Conservation (phyloP, 2,888 invertebrate genomes). For the Drosophila pseudotakahashii region DNA sequence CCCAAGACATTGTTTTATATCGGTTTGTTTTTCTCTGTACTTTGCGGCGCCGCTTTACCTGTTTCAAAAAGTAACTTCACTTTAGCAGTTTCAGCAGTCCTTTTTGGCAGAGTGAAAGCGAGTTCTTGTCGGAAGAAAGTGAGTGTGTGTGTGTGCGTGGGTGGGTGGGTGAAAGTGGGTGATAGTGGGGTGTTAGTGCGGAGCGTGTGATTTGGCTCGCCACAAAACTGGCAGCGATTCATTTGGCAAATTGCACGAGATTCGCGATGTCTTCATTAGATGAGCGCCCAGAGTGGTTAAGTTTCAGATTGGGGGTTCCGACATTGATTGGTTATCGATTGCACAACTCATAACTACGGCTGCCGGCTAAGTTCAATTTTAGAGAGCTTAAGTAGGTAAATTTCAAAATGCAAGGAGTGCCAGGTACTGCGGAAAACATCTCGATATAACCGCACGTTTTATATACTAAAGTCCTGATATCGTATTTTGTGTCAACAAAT, state of each 20-base stretch:
- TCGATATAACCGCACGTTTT: too few species aligned
- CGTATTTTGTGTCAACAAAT: too few species aligned
- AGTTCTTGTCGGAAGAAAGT: not conserved
- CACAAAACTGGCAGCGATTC: conserved; percentile 51
- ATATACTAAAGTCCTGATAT: too few species aligned
- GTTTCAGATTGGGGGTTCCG: not conserved
- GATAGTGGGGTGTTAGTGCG: not conserved
- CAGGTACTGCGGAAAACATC: too few species aligned
- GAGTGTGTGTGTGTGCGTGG: not conserved
- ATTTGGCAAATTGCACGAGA: conserved; percentile 66
- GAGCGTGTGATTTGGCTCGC: conserved; percentile 19
- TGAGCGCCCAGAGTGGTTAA: conserved; percentile 13
- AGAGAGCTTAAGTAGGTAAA: not conserved
- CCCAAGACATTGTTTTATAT: not conserved
- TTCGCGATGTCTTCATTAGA: conserved; percentile 57
- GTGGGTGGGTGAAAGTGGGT: conserved; percentile 12
- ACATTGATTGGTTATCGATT: conserved; percentile 32
- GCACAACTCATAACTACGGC: conserved; percentile 14
- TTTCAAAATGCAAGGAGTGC: not conserved
- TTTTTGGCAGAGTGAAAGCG: conserved; percentile 3
- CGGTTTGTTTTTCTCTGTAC: not conserved
- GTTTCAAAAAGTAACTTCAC: conserved; percentile 31
- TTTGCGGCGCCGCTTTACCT: conserved; percentile 35
- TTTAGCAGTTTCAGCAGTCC: conserved; percentile 1
- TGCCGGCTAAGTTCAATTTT: not conserved